phyloP scores from a whole-genome alignment of 2,113 vertebrate genomes.

The Cyrtonyx montezumae region DNA sequence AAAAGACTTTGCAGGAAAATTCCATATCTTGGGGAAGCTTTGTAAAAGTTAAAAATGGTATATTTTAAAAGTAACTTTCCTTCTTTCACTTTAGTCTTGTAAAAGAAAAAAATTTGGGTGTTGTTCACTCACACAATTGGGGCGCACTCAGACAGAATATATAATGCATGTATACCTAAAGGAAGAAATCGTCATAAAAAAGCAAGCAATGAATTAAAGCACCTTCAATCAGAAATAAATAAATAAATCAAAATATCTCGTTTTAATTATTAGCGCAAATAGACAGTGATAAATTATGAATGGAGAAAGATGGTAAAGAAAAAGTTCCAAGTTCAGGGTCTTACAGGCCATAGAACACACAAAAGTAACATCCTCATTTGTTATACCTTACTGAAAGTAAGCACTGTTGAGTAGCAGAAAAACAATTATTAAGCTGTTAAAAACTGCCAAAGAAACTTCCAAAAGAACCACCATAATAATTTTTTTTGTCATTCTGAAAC shows the following conservation, averaged over 20 bases:
- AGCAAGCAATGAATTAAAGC: background rate
- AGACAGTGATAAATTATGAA: background rate
- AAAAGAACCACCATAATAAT: slow-evolving; percentile 66
- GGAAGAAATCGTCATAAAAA: background rate
- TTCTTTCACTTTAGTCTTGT: background rate
- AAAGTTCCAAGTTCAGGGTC: background rate
- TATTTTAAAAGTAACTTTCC: background rate
- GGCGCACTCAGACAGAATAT: background rate
- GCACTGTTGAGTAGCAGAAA: background rate
- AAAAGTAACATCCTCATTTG: background rate
- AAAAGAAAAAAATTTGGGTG: background rate
- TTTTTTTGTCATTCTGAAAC: slow-evolving; percentile 74
- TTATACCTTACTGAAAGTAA: background rate
- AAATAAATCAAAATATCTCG: background rate
- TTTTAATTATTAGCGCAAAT: background rate
- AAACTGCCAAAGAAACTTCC: slow-evolving; percentile 52
- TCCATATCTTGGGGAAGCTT: background rate
- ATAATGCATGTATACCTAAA: background rate
- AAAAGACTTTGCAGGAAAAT: background rate
- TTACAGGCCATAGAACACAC: background rate
- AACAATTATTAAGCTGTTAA: slow-evolving; percentile 29
- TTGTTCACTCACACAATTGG: background rate
- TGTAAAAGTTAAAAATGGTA: background rate
- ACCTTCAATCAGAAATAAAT: background rate
- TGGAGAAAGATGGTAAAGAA: background rate